A percentile compares a stretch with the other conserved stretches of the same genome.
Evolutionary conservation across 1,140 invertebrate species (phyloP).

Genomic region (Leptinotarsa lineolata): DNA sequence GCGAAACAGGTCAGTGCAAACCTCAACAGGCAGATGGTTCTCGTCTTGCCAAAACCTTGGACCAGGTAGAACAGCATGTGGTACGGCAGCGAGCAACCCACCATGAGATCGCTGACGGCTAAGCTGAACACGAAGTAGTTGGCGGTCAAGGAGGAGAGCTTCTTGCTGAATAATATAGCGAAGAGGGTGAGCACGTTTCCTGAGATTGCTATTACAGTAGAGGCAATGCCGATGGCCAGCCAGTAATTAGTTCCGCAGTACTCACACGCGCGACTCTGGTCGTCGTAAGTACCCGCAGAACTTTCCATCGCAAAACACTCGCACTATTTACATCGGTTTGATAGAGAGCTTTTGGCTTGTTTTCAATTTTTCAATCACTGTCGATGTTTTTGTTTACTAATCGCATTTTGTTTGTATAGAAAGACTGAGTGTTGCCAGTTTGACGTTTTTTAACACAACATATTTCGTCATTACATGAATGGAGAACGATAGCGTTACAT

Average conservation of each 20-base stretch:
- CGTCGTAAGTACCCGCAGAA: neutral
- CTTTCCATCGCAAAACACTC: neutral
- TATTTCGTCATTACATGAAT: neutral
- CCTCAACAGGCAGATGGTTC: conserved; percentile 67
- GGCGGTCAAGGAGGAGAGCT: conserved; percentile 66
- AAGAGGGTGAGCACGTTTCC: conserved; percentile 75
- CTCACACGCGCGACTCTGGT: neutral
- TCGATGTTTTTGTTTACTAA: neutral
- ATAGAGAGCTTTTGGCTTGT: neutral
- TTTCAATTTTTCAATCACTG: neutral
- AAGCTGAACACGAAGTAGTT: conserved; percentile 76
- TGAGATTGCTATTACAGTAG: conserved; percentile 67
- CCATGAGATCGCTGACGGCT: conserved; percentile 73
- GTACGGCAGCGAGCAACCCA: conserved; percentile 73
- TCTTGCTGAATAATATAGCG: conserved; percentile 68
- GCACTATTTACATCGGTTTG: neutral
- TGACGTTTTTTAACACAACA: too few species aligned
- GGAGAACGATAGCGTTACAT: neutral
- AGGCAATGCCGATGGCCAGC: conserved; percentile 65
- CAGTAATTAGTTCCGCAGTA: conserved; percentile 55
- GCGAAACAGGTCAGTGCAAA: conserved; percentile 74
- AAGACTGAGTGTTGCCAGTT: neutral
- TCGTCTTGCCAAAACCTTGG: conserved; percentile 60
- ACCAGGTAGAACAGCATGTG: conserved; percentile 72
- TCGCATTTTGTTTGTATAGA: neutral